These are phyloP conservation scores for Galaxias olidus DNA, from an alignment of 2,797 vertebrate genomes.

Conservation along the genomic window DNA sequence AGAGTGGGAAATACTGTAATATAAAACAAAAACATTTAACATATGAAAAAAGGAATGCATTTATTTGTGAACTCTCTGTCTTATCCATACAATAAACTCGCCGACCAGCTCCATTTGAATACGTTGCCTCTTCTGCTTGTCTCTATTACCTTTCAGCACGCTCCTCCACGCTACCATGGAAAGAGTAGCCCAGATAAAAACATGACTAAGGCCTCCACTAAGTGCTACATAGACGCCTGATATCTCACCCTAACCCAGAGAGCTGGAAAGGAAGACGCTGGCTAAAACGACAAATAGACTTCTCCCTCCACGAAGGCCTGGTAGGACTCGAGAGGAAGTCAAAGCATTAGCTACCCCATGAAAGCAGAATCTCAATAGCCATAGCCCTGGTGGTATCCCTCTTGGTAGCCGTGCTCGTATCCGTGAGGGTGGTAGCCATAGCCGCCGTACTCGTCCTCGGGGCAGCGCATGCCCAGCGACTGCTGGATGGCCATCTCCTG, in stretches of 20 bases:
- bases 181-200: conserved; percentile 23
- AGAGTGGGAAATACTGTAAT: conserved; percentile 38
- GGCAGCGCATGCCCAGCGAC: conserved; percentile 95
- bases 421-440: conserved; percentile 96
- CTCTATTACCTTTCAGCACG: neutral
- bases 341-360: conserved; percentile 8
- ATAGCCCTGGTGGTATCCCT: conserved; percentile 92
- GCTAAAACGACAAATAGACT: no score
- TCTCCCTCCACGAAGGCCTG: no score
- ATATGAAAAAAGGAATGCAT: conserved; percentile 18
- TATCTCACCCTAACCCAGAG: neutral
- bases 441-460: conserved; percentile 94
- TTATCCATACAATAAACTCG: conserved; percentile 3
- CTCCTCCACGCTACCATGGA: neutral
- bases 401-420: conserved; percentile 93
- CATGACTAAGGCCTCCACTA: conserved; percentile 42
- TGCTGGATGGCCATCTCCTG: conserved; percentile 99
- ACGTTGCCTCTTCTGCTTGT: neutral
- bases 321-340: conserved; percentile 8
- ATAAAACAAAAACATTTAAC: conserved; percentile 18
- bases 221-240: conserved; percentile 55
- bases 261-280: no score
- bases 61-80: conserved; percentile 30
- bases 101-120: conserved; percentile 19
- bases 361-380: conserved; percentile 77